Conservation (phyloP, 2,888 invertebrate species). For the Epinotia nisella region DNA sequence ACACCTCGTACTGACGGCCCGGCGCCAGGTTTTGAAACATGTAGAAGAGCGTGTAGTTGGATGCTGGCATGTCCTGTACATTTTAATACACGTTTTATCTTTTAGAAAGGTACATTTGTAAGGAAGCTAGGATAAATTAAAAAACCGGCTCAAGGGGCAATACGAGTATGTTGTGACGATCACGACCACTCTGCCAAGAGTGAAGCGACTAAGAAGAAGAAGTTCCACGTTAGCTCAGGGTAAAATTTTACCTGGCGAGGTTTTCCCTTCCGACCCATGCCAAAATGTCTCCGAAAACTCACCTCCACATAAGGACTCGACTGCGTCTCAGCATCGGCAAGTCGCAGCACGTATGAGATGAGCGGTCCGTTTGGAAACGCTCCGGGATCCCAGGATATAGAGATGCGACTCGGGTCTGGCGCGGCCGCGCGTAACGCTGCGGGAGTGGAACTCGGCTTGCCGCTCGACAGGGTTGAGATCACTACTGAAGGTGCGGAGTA, state of each 20-base stretch:
- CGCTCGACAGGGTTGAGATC: slow-evolving; percentile 89
- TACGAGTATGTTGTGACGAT: no score
- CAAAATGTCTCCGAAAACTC: slow-evolving; percentile 44
- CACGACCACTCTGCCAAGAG: no score
- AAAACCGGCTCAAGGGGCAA: no score
- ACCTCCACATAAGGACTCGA: slow-evolving; percentile 88
- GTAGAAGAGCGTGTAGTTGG: slow-evolving; percentile 88
- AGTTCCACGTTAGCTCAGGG: no score
- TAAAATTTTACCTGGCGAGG: no score
- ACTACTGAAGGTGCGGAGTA: slow-evolving; percentile 91
- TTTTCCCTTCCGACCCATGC: not conserved
- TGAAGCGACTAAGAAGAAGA: no score
- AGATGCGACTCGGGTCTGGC: slow-evolving; percentile 92
- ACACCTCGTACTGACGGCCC: slow-evolving; percentile 90
- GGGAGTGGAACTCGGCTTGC: slow-evolving; percentile 91
- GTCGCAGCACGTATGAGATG: slow-evolving; percentile 92
- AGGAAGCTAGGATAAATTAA: no score
- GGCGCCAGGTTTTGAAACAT: slow-evolving; percentile 91
- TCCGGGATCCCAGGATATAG: slow-evolving; percentile 95
- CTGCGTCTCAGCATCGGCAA: slow-evolving; percentile 80
- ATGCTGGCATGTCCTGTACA: slow-evolving; percentile 89
- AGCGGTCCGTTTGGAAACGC: slow-evolving; percentile 94
- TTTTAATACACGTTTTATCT: not conserved
- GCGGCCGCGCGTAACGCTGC: slow-evolving; percentile 90
- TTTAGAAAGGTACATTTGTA: not conserved